Percentiles rank a stretch among this genome's conserved stretches.
Conservation (phyloP, 2,888 invertebrate genomes). For the Protophormia terraenovae region DNA sequence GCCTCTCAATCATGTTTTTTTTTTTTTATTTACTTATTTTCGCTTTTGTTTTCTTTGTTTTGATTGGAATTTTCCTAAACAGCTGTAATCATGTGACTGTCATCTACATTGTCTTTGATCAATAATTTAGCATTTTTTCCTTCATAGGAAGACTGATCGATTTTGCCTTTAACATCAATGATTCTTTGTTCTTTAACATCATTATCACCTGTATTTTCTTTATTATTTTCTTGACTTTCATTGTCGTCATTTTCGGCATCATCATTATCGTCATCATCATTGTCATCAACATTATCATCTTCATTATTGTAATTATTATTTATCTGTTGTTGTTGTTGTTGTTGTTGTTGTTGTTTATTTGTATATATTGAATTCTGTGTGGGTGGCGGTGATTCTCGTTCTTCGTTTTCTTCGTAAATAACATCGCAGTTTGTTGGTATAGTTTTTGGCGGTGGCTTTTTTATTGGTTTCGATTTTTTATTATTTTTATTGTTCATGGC, state of each 20-base stretch:
- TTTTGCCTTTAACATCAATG: slow-evolving; percentile 28
- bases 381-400: slow-evolving; percentile 76
- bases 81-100: slow-evolving; percentile 76
- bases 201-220: slow-evolving; percentile 57
- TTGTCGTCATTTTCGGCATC: slow-evolving; percentile 32
- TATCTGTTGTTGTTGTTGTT: not conserved
- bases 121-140: slow-evolving; percentile 70
- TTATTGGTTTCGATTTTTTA: slow-evolving; percentile 71
- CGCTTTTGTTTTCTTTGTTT: slow-evolving; percentile 45
- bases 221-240: slow-evolving; percentile 66
- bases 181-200: slow-evolving; percentile 69
- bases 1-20: slow-evolving; percentile 38
- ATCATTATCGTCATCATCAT: slow-evolving; percentile 45
- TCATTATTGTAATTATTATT: slow-evolving; percentile 41
- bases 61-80: slow-evolving; percentile 67
- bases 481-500: slow-evolving; percentile 50
- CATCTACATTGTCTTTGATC: slow-evolving; percentile 74
- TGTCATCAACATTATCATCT: slow-evolving; percentile 58
- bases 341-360: slow-evolving; percentile 19
- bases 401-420: slow-evolving; percentile 81
- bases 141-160: slow-evolving; percentile 50
- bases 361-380: slow-evolving; percentile 60
- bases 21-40: not conserved
- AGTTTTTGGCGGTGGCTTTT: slow-evolving; percentile 79
- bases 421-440: slow-evolving; percentile 81